Conservation (phyloP, 1,140 invertebrate genomes). For the Odontomachus brunneus region DNA sequence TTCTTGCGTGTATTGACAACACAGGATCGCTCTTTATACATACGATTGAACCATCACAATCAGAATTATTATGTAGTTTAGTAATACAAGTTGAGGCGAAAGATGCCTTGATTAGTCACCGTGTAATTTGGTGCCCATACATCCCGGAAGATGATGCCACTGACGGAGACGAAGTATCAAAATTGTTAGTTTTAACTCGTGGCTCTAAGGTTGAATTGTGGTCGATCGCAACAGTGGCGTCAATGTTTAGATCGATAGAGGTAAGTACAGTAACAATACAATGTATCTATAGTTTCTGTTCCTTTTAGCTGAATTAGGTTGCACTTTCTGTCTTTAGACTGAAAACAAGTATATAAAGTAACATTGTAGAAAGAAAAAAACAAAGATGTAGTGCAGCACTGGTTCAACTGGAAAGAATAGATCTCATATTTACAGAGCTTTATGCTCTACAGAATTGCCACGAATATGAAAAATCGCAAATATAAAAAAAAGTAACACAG, state of each 20-base stretch:
- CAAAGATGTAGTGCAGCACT: too few relatives aligned
- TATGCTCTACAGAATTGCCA: not conserved
- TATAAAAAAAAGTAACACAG: too few relatives aligned
- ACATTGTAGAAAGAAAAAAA: too few relatives aligned
- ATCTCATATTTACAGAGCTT: conserved; percentile 48
- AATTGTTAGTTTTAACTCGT: conserved; percentile 92
- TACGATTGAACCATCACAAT: conserved; percentile 89
- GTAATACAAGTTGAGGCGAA: conserved; percentile 85
- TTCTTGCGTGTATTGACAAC: conserved; percentile 95
- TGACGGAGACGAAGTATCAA: conserved; percentile 90
- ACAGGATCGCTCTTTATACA: conserved; percentile 93
- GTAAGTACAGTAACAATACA: conserved; percentile 60
- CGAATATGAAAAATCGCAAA: too few relatives aligned
- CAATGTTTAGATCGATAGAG: conserved; percentile 76
- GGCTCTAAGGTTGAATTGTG: conserved; percentile 89
- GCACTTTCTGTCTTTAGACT: too few relatives aligned
- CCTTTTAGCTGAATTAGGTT: too few relatives aligned
- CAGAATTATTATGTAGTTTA: conserved; percentile 87
- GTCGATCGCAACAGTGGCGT: conserved; percentile 79
- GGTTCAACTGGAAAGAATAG: too few relatives aligned
- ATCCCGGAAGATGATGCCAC: conserved; percentile 89
- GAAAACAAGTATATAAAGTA: too few relatives aligned
- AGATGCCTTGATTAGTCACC: conserved; percentile 83
- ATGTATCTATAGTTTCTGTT: too few relatives aligned
- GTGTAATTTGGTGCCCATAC: conserved; percentile 97